These are phyloP conservation scores for Crypturellus tataupa DNA, from an alignment of 2,797 vertebrate species.

Conservation along the genomic window DNA sequence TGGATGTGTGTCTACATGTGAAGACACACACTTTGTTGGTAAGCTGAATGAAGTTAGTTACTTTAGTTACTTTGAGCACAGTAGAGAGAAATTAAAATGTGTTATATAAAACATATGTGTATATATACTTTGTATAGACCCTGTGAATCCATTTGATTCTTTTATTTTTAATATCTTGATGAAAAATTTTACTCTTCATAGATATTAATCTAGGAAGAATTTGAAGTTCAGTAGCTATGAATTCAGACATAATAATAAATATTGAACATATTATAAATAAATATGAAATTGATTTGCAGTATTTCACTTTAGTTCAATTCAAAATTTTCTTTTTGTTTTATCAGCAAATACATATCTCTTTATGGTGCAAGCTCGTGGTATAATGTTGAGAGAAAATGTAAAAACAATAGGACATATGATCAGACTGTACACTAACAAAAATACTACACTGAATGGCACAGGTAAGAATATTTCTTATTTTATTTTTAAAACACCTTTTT, in stretches of 20 bases:
- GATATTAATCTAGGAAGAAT: neutral
- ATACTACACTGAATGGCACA: slow-evolving; percentile 93
- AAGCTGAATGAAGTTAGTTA: neutral
- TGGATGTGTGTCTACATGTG: neutral
- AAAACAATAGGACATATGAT: slow-evolving; percentile 97
- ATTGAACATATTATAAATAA: neutral
- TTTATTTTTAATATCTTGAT: neutral
- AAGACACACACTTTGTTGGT: neutral
- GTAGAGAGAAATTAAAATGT: neutral
- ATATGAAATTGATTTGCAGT: slow-evolving; percentile 32
- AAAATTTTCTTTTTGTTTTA: slow-evolving; percentile 59
- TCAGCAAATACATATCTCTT: slow-evolving; percentile 97
- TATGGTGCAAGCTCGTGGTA: slow-evolving; percentile 98
- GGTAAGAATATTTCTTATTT: slow-evolving; percentile 80
- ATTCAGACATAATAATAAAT: neutral
- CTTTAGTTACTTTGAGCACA: neutral
- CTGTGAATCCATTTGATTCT: neutral
- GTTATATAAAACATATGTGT: neutral
- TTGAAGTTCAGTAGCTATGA: neutral
- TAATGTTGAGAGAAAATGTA: slow-evolving; percentile 96
- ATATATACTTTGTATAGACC: neutral
- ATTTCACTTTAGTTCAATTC: slow-evolving; percentile 30
- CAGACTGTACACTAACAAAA: slow-evolving; percentile 95
- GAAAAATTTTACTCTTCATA: neutral
- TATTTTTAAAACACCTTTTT: neutral